Base-by-base conservation (phyloP, 2,888 invertebrate species). In the Macaria notata region DNA sequence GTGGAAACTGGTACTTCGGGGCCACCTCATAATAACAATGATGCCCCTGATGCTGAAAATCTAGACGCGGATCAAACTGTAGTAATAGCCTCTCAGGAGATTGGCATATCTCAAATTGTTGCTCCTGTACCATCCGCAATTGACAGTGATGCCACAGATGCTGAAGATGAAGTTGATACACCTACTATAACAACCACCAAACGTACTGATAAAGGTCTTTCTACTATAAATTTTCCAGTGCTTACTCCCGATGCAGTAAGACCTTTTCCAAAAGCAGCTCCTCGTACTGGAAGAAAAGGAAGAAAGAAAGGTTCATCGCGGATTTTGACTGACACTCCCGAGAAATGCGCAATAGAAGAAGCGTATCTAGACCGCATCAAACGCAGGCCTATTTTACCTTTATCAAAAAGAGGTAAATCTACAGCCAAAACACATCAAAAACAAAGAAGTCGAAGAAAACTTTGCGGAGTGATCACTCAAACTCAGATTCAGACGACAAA, bases 181-280 rank as follows among this genome's bases (percentile, higher is more conserved):
- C 8, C 51, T 7, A 29, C 45, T 45, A 29, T 31, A 36, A 43
- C 38, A 42, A n/a, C 42, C 9, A 42, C 42, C 9, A 42, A 42
- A 42, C 48, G 31, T 44, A 55, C 49, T 49, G 36, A 49, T 45
- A 46, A 30, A 39, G 8, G 42, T 42, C 38, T 38, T 38, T 38
- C 38, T 38, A 38, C 38, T 38, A 38, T 38, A 38, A 38, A 38
- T 38, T 38, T 38, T 38, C n/a, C 9, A 42, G 3, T 31, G 5
- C 4, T 52, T 52, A 54, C 54, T 43, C 59, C 59, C 44, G 59
- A 59, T 50, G 51, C 54, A 45, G 38, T 54, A 54, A 54, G 59
- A 47, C 56, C 56, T 8, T 56, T 56, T 56, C 59, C 59, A 30
- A 59, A 55, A 59, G 52, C 59, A 19, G 9, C 55, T 59, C 55